phyloP scores from a whole-genome alignment of 2,888 invertebrate genomes.

The Tenthredo distinguenda region DNA sequence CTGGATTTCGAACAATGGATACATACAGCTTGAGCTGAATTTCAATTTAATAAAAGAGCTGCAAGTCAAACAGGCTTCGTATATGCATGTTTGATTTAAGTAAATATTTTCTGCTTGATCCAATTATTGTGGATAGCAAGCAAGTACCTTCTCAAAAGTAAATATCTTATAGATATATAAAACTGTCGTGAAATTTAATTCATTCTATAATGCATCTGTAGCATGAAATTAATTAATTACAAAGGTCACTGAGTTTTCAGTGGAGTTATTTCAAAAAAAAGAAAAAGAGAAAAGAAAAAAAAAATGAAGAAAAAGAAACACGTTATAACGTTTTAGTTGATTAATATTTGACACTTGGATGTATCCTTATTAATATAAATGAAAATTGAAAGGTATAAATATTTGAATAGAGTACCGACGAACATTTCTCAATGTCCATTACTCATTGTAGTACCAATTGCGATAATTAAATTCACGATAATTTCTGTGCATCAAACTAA shows the following conservation, averaged over 20 bases:
- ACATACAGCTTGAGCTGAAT: not conserved
- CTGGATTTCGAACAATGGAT: not conserved
- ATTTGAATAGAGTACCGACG: conserved; percentile 36
- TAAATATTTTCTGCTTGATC: conserved; percentile 4
- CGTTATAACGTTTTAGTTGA: conserved; percentile 24
- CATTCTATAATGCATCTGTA: conserved; percentile 37
- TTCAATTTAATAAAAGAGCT: not conserved
- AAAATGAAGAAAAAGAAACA: not conserved
- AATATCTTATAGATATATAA: conserved; percentile 11
- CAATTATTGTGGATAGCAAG: not conserved
- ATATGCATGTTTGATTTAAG: not conserved
- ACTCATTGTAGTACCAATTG: conserved; percentile 41
- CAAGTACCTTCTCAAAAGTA: not conserved
- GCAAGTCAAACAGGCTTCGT: not conserved
- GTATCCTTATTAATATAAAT: conserved; percentile 18
- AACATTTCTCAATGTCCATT: conserved; percentile 40
- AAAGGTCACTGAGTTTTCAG: conserved; percentile 34
- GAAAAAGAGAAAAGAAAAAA: not conserved
- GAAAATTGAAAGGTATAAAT: conserved; percentile 34
- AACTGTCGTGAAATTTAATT: conserved; percentile 25
- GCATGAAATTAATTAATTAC: conserved; percentile 40
- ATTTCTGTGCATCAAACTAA: conserved; percentile 29
- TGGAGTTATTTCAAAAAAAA: not conserved
- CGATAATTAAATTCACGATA: conserved; percentile 20
- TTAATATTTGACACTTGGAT: conserved; percentile 37